Evolutionary conservation across 2,888 invertebrate genomes (phyloP).

Genomic region (Melanotus villosus): DNA sequence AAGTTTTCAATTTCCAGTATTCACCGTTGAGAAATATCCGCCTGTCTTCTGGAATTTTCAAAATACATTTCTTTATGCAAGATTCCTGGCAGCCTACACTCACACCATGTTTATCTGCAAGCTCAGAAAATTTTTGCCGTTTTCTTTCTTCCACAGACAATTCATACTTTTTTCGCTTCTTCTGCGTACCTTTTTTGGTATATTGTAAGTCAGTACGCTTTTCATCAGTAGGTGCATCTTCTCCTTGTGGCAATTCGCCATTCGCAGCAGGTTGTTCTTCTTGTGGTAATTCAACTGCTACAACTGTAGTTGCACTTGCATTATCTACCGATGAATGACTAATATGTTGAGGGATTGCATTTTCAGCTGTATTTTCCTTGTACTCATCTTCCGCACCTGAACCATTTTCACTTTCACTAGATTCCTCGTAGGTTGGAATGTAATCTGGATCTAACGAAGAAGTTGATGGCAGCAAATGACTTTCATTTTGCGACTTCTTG

Average conservation of each 20-base stretch:
- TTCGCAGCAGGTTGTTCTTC: background rate
- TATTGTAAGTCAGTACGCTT: background rate
- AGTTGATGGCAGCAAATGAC: no score
- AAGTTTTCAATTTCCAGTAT: slow-evolving; percentile 1
- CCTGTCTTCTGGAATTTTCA: slow-evolving; percentile 6
- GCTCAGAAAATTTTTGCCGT: background rate
- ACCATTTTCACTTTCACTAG: background rate
- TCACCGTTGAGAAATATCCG: slow-evolving; percentile 7
- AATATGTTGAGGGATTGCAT: background rate
- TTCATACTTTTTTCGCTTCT: background rate
- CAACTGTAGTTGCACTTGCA: background rate
- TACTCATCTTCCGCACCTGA: background rate
- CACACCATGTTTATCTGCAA: slow-evolving; percentile 6
- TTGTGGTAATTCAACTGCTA: background rate
- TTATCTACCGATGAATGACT: background rate
- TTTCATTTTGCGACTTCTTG: no score
- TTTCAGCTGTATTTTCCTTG: background rate
- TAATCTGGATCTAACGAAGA: no score
- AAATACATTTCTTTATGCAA: background rate
- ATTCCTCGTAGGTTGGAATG: background rate
- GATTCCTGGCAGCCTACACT: background rate
- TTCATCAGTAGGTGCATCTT: background rate
- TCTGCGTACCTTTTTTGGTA: background rate
- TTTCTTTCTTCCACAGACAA: slow-evolving; percentile 2
- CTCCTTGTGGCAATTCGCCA: background rate